These are phyloP conservation scores for Hipposideros larvatus DNA, from an alignment of 2,797 vertebrate genomes.

Conservation along the genomic window DNA sequence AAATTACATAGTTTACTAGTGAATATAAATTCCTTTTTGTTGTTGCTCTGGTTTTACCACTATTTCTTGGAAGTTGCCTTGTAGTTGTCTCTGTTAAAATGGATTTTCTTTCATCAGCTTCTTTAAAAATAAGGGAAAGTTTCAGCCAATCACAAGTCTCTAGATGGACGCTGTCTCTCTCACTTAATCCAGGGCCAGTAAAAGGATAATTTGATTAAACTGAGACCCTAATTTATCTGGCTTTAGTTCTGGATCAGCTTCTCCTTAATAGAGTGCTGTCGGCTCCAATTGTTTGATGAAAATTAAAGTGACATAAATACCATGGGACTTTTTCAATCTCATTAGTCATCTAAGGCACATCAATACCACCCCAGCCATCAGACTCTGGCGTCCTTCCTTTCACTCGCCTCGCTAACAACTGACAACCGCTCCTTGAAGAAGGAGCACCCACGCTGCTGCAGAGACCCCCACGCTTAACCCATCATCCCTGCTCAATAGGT, in stretches of 20 bases:
- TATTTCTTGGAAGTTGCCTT: slow-evolving; percentile 83
- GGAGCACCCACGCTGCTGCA: slow-evolving; percentile 90
- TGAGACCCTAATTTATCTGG: slow-evolving; percentile 95
- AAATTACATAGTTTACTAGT: slow-evolving; percentile 74
- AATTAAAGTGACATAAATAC: slow-evolving; percentile 96
- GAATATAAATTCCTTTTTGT: slow-evolving; percentile 79
- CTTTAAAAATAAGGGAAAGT: slow-evolving; percentile 83
- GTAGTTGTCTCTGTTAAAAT: slow-evolving; percentile 86
- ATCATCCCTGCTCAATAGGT: slow-evolving; percentile 92
- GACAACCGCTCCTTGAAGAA: slow-evolving; percentile 90
- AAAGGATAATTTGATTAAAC: slow-evolving; percentile 94
- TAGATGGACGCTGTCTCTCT: slow-evolving; percentile 88
- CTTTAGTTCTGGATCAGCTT: slow-evolving; percentile 94
- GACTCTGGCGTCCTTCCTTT: slow-evolving; percentile 91
- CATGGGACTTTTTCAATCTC: slow-evolving; percentile 92
- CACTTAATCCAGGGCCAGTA: slow-evolving; percentile 89
- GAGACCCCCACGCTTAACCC: slow-evolving; percentile 91
- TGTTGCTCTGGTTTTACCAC: slow-evolving; percentile 62
- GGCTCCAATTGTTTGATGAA: slow-evolving; percentile 92
- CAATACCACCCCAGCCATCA: slow-evolving; percentile 92
- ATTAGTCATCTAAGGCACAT: slow-evolving; percentile 92
- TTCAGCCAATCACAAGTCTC: slow-evolving; percentile 87
- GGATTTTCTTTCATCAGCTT: slow-evolving; percentile 86
- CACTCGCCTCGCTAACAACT: slow-evolving; percentile 87
- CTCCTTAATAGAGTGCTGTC: slow-evolving; percentile 92